Evolutionary conservation across 2,888 invertebrate species (phyloP).

Genomic region (Rotaria magnacalcarata): DNA sequence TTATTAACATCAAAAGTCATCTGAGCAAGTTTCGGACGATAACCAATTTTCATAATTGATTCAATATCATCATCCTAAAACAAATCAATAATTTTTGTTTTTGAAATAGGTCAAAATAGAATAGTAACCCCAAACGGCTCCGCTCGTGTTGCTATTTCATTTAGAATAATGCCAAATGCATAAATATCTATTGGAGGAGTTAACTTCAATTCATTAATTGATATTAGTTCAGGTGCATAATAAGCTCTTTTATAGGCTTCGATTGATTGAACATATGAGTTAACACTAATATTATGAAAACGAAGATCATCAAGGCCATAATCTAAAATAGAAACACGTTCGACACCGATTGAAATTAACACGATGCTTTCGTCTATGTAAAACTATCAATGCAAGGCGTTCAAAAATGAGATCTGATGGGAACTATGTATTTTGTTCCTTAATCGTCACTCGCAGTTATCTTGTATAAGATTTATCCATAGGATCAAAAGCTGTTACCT

Average conservation of each 20-base stretch:
- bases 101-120: not conserved
- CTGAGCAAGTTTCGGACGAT: conserved; percentile 50
- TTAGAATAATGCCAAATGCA: conserved; percentile 52
- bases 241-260: conserved; percentile 49
- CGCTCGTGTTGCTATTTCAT: conserved; percentile 53
- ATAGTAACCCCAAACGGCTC: conserved; percentile 52
- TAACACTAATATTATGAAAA: not conserved
- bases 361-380: no score
- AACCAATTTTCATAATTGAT: conserved; percentile 49
- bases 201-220: conserved; percentile 23
- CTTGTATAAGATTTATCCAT: no score
- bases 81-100: not conserved
- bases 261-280: conserved; percentile 45
- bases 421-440: no score
- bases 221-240: conserved; percentile 50
- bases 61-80: conserved; percentile 51
- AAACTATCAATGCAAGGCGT: no score
- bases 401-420: no score
- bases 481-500: conserved; percentile 48
- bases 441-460: no score
- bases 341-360: no score
- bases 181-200: conserved; percentile 51
- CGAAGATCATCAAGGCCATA: conserved; percentile 50
- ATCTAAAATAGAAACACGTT: conserved; percentile 47
- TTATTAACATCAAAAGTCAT: conserved; percentile 45